These are phyloP conservation scores for Phaedon cochleariae DNA, from an alignment of 2,888 invertebrate species.

Conservation along the genomic window DNA sequence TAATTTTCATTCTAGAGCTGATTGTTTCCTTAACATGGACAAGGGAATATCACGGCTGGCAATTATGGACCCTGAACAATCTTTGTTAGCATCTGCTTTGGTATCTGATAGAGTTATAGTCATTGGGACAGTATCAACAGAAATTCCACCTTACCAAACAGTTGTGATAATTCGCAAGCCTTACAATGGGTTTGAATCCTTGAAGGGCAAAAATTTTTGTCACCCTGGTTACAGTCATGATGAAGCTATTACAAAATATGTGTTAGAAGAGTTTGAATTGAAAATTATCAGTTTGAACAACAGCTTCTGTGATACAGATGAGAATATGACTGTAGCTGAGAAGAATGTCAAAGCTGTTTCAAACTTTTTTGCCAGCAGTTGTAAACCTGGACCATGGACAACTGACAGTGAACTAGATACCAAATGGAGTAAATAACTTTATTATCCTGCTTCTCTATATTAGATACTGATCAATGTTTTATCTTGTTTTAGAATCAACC, in stretches of 20 bases:
- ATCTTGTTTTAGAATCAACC: conserved; percentile 39
- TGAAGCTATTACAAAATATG: conserved; percentile 67
- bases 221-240: conserved; percentile 71
- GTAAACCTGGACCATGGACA: conserved; percentile 78
- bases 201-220: conserved; percentile 68
- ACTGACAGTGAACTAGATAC: conserved; percentile 65
- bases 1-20: conserved; percentile 61
- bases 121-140: conserved; percentile 61
- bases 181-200: conserved; percentile 63
- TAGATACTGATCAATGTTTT: too few species aligned
- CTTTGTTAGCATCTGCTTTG: conserved; percentile 64
- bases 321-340: conserved; percentile 63
- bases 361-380: conserved; percentile 73
- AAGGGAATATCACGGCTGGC: conserved; percentile 68
- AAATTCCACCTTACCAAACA: conserved; percentile 64
- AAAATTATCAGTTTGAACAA: conserved; percentile 46
- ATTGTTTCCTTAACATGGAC: conserved; percentile 68
- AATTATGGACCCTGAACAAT: conserved; percentile 70
- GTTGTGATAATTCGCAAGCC: conserved; percentile 67
- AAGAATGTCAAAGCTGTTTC: conserved; percentile 70
- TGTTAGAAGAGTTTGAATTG: conserved; percentile 69
- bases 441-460: too few species aligned
- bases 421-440: conserved; percentile 69
- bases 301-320: conserved; percentile 39
- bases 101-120: conserved; percentile 62